A percentile compares a stretch with the other conserved stretches of the same genome.
phyloP scores from a whole-genome alignment of 2,888 invertebrate genomes.

The Dugesia japonica region DNA sequence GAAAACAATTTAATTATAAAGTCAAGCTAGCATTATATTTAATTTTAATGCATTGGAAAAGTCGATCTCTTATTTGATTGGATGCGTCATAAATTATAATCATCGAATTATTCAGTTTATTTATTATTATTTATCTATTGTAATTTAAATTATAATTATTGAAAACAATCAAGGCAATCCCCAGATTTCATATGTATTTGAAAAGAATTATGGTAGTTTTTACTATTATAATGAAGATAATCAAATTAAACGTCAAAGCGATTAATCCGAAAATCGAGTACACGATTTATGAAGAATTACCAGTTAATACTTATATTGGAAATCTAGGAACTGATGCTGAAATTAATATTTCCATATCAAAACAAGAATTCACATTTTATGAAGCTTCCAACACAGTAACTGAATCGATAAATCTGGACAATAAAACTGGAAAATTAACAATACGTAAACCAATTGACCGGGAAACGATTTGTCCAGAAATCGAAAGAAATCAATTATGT shows the following conservation, averaged over 20 bases:
- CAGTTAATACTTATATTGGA: constrained; percentile 20
- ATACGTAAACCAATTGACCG: constrained; percentile 26
- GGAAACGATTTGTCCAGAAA: constrained; percentile 27
- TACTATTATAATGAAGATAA: neutral
- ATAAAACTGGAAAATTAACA: constrained; percentile 13
- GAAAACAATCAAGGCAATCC: neutral
- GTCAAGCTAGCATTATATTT: too few species aligned
- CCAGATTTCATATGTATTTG: neutral
- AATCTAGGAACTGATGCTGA: neutral
- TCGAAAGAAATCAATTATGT: neutral
- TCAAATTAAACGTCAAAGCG: neutral
- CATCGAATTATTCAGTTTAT: constrained; percentile 8
- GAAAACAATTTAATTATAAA: too few species aligned
- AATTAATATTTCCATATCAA: neutral
- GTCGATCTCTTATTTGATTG: constrained; percentile 8
- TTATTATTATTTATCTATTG: neutral
- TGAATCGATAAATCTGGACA: constrained; percentile 22
- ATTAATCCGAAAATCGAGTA: neutral
- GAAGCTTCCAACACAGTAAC: constrained; percentile 24
- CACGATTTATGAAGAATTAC: neutral
- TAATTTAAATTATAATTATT: neutral
- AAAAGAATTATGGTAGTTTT: neutral
- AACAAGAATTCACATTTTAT: constrained; percentile 10
- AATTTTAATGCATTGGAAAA: neutral
- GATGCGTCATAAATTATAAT: neutral